These are phyloP conservation scores for Bambusicola thoracicus DNA, from an alignment of 2,113 vertebrate species.

Conservation along the genomic window DNA sequence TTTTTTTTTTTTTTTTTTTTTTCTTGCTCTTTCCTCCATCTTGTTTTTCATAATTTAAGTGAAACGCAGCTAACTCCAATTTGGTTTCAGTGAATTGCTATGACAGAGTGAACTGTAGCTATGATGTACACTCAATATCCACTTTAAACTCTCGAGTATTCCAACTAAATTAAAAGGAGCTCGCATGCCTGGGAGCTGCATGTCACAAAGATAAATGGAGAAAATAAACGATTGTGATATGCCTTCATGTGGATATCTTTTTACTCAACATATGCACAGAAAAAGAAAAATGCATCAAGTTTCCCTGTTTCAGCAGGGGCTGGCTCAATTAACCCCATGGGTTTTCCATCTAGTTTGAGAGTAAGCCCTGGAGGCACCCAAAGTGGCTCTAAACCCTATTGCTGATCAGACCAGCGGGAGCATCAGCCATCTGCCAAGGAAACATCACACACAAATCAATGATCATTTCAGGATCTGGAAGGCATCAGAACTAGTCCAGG, in stretches of 20 bases:
- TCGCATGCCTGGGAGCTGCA: neutral
- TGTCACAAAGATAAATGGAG: neutral
- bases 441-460: neutral
- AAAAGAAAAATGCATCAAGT: neutral
- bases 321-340: neutral
- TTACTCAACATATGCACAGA: neutral
- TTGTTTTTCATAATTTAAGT: neutral
- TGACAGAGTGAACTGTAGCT: neutral
- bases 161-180: neutral
- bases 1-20: too few relatives aligned
- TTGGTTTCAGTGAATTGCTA: neutral
- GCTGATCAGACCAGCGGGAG: neutral
- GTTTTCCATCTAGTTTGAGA: neutral
- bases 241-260: neutral
- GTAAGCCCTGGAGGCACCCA: neutral
- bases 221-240: neutral
- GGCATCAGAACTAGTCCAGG: neutral
- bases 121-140: neutral
- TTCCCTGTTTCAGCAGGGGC: neutral
- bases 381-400: neutral
- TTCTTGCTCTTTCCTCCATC: too few relatives aligned
- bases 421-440: neutral
- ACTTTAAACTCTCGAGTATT: neutral
- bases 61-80: rapidly evolving
- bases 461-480: neutral